Evolutionary conservation across 1,140 invertebrate genomes (phyloP).

Genomic region (Neodiprion pinetum): DNA sequence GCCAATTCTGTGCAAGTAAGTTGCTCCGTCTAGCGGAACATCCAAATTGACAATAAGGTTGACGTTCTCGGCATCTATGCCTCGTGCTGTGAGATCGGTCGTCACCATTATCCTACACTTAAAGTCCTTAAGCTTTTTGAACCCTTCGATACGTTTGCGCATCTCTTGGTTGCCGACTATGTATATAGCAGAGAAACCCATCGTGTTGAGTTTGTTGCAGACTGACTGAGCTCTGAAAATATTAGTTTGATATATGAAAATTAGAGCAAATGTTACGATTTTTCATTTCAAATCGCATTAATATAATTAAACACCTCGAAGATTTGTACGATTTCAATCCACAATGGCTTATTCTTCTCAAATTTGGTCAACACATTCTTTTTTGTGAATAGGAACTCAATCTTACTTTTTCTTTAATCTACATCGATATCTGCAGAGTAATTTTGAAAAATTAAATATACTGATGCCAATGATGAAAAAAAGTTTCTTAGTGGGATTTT

Average conservation of each 20-base stretch:
- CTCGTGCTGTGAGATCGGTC: constrained; percentile 87
- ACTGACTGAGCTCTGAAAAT: constrained; percentile 72
- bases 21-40: constrained; percentile 79
- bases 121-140: constrained; percentile 79
- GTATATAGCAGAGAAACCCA: constrained; percentile 75
- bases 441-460: too few relatives aligned
- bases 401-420: too few relatives aligned
- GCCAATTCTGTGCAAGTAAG: constrained; percentile 96
- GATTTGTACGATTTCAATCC: too few relatives aligned
- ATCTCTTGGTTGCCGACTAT: constrained; percentile 83
- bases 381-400: too few relatives aligned
- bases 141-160: constrained; percentile 74
- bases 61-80: constrained; percentile 92
- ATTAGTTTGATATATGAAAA: constrained; percentile 13
- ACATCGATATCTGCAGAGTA: too few relatives aligned
- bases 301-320: too few relatives aligned
- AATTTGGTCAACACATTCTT: too few relatives aligned
- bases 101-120: constrained; percentile 85
- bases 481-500: too few relatives aligned
- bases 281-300: too few relatives aligned
- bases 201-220: constrained; percentile 70
- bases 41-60: constrained; percentile 96
- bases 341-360: too few relatives aligned
- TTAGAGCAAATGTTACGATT: background rate
- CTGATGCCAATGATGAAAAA: too few relatives aligned